Evolutionary conservation across 2,888 invertebrate genomes (phyloP).

Genomic region (Drosophila anomalata): DNA sequence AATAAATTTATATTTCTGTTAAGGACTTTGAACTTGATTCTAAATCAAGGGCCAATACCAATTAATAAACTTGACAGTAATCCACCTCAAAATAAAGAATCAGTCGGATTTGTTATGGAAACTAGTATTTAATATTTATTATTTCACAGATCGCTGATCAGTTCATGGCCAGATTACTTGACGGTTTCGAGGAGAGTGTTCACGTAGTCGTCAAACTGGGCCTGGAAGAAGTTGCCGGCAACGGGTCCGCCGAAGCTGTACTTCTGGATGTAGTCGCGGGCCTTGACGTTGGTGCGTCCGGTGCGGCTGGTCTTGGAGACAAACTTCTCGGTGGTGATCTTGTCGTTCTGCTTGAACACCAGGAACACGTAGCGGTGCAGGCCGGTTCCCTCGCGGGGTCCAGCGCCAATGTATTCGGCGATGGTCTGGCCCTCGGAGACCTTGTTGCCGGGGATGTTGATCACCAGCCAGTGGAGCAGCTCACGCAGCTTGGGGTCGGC

Average conservation of each 20-base stretch:
- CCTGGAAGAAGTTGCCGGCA: slow-evolving; percentile 92
- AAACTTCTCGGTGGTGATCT: slow-evolving; percentile 73
- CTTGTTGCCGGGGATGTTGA: slow-evolving; percentile 91
- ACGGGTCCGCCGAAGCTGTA: slow-evolving; percentile 90
- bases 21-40: background rate
- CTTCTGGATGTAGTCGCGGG: slow-evolving; percentile 89
- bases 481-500: slow-evolving; percentile 91
- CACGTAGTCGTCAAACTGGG: slow-evolving; percentile 92
- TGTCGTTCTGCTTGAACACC: slow-evolving; percentile 88
- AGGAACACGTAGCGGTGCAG: slow-evolving; percentile 92
- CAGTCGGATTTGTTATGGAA: background rate
- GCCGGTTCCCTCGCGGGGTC: slow-evolving; percentile 91
- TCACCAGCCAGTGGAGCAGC: slow-evolving; percentile 96
- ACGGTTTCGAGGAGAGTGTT: slow-evolving; percentile 84
- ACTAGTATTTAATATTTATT: slow-evolving; percentile 55
- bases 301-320: slow-evolving; percentile 80
- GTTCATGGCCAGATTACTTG: slow-evolving; percentile 37
- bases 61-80: background rate
- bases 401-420: slow-evolving; percentile 92
- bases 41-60: background rate
- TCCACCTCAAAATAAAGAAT: background rate
- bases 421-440: slow-evolving; percentile 90
- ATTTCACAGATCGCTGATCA: slow-evolving; percentile 45
- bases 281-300: slow-evolving; percentile 87
- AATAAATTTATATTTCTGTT: background rate